Percentiles rank a stretch among this genome's conserved stretches.
Evolutionary conservation across 2,888 invertebrate species (phyloP).

Genomic region (Colostygia pectinataria): DNA sequence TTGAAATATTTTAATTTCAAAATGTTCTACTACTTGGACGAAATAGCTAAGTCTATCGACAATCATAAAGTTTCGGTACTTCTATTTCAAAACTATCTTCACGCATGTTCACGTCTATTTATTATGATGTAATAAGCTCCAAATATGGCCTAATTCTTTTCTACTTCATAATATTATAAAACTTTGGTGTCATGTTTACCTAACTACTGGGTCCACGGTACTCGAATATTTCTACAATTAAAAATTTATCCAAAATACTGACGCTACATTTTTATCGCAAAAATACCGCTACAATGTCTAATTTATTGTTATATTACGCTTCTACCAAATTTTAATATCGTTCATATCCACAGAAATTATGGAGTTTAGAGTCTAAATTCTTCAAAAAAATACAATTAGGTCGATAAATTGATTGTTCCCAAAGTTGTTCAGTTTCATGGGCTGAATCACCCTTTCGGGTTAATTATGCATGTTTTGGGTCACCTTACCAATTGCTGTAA

Average conservation of each 20-base stretch:
- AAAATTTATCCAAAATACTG: conserved; percentile 78
- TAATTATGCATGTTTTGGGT: too few species aligned
- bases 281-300: conserved; percentile 74
- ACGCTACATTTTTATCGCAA: conserved; percentile 67
- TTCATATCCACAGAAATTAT: conserved; percentile 42
- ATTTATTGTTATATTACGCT: conserved; percentile 50
- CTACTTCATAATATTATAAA: conserved; percentile 61
- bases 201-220: conserved; percentile 74
- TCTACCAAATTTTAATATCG: conserved; percentile 47
- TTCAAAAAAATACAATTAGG: conserved; percentile 69
- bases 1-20: conserved; percentile 30
- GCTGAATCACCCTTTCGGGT: too few species aligned
- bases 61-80: conserved; percentile 46
- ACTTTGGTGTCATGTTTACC: conserved; percentile 75
- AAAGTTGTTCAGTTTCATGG: too few species aligned
- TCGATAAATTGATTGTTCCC: conserved; percentile 71
- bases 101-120: conserved; percentile 40
- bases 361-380: conserved; percentile 49
- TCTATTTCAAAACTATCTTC: conserved; percentile 36
- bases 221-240: conserved; percentile 59
- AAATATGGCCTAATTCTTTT: conserved; percentile 35
- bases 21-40: conserved; percentile 59
- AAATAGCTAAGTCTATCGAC: conserved; percentile 64
- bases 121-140: conserved; percentile 70
- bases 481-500: conserved; percentile 35